These are phyloP conservation scores for Xylota segnis DNA, from an alignment of 2,888 invertebrate species.

Conservation along the genomic window DNA sequence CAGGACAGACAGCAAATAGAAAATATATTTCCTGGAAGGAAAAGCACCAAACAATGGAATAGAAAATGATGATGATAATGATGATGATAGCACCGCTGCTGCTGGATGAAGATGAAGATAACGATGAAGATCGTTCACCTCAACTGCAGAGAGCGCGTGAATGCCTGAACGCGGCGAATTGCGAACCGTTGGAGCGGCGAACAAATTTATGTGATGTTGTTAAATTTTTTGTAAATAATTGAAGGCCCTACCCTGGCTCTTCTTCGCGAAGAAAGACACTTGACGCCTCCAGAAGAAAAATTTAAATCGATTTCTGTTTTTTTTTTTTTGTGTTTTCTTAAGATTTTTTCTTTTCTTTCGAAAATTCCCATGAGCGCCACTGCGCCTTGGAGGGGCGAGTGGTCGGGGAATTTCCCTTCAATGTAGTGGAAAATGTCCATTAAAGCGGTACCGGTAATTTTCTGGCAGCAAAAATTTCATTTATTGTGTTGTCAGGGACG, in stretches of 20 bases:
- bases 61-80: conserved; percentile 60
- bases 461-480: conserved; percentile 59
- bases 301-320: conserved; percentile 51
- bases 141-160: conserved; percentile 15
- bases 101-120: conserved; percentile 42
- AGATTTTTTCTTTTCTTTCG: background rate
- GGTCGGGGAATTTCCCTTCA: conserved; percentile 39
- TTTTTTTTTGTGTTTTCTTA: conserved; percentile 15
- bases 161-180: conserved; percentile 38
- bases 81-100: conserved; percentile 25
- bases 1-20: conserved; percentile 43
- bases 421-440: conserved; percentile 72
- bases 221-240: conserved; percentile 73
- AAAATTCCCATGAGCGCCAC: background rate
- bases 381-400: background rate
- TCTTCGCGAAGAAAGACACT: conserved; percentile 13
- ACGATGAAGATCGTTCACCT: conserved; percentile 58
- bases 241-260: conserved; percentile 21
- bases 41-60: conserved; percentile 54
- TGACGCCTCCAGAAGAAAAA: conserved; percentile 37
- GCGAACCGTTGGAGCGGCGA: conserved; percentile 32
- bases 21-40: conserved; percentile 58
- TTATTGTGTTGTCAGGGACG: conserved; percentile 45
- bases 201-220: conserved; percentile 68
- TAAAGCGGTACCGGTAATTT: conserved; percentile 69